Conservation (phyloP, 2,888 invertebrate species). For the Andrena hattorfiana region DNA sequence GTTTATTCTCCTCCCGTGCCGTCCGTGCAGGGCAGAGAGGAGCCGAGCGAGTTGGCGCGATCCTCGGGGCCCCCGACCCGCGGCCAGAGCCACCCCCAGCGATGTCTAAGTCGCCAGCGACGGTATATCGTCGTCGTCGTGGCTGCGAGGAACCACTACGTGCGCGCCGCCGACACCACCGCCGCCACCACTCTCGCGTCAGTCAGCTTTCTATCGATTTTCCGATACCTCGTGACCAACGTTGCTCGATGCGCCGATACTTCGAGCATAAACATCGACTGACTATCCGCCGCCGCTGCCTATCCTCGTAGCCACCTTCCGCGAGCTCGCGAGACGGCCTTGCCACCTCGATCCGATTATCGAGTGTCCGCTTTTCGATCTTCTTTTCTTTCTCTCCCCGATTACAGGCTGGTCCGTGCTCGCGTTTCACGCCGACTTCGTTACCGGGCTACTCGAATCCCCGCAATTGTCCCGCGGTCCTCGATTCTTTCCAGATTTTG, state of each 20-base stretch:
- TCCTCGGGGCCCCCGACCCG: slow-evolving; percentile 1
- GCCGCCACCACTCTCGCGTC: slow-evolving; percentile 74
- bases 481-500: too few species aligned
- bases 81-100: slow-evolving; percentile 55
- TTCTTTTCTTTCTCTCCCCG: not conserved
- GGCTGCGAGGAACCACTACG: slow-evolving; percentile 51
- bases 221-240: slow-evolving; percentile 83
- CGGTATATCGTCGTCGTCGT: slow-evolving; percentile 49
- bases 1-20: not conserved
- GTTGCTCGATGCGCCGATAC: slow-evolving; percentile 82
- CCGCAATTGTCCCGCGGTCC: too few species aligned
- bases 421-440: too few species aligned
- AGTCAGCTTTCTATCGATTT: slow-evolving; percentile 83
- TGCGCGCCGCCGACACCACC: slow-evolving; percentile 36
- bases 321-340: not conserved
- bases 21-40: not conserved
- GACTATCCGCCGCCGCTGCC: slow-evolving; percentile 57
- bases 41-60: not conserved
- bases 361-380: slow-evolving; percentile 42
- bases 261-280: slow-evolving; percentile 79
- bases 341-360: slow-evolving; percentile 50
- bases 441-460: too few species aligned
- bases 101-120: slow-evolving; percentile 53
- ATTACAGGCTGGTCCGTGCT: too few species aligned
- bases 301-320: slow-evolving; percentile 49